A percentile compares a stretch with the other conserved stretches of the same genome.
Conservation (phyloP, 2,888 invertebrate genomes). For the Actias luna region DNA sequence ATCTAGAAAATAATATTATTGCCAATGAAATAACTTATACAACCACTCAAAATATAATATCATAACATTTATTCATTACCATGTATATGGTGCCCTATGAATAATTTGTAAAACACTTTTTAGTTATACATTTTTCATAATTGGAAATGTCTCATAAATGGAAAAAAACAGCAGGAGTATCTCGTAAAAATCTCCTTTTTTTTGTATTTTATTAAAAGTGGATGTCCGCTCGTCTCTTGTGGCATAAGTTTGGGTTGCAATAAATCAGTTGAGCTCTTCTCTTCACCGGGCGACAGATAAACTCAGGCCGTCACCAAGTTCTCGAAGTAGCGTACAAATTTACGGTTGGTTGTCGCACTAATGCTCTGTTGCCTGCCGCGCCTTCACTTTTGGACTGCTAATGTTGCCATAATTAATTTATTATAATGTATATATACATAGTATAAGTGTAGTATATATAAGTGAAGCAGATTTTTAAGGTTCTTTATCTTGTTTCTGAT, state of each 20-base stretch:
- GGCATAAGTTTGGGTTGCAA: slow-evolving; percentile 21
- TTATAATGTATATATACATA: not conserved
- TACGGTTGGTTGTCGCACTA: slow-evolving; percentile 12
- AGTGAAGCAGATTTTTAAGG: too few relatives aligned
- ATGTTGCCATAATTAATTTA: not conserved
- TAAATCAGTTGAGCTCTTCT: slow-evolving; percentile 45
- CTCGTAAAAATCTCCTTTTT: not conserved
- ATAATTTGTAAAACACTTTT: too few relatives aligned
- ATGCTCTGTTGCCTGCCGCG: slow-evolving; percentile 15
- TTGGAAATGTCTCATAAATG: not conserved
- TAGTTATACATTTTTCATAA: too few relatives aligned
- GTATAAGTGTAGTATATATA: too few relatives aligned
- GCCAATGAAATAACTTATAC: too few relatives aligned
- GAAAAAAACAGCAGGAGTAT: not conserved
- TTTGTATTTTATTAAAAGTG: not conserved
- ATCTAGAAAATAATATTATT: too few relatives aligned
- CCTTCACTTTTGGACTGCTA: slow-evolving; percentile 32
- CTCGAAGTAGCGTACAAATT: slow-evolving; percentile 49
- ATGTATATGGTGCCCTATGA: too few relatives aligned
- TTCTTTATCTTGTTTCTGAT: too few relatives aligned
- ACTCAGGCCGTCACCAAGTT: slow-evolving; percentile 42
- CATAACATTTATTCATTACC: too few relatives aligned
- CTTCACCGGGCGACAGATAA: slow-evolving; percentile 37
- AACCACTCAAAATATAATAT: too few relatives aligned
- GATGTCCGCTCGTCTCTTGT: slow-evolving; percentile 8